Evolutionary conservation across 2,797 vertebrate species (phyloP), one percentile per base, ranked within the genome.

Genomic region (Liasis olivaceus): DNA sequence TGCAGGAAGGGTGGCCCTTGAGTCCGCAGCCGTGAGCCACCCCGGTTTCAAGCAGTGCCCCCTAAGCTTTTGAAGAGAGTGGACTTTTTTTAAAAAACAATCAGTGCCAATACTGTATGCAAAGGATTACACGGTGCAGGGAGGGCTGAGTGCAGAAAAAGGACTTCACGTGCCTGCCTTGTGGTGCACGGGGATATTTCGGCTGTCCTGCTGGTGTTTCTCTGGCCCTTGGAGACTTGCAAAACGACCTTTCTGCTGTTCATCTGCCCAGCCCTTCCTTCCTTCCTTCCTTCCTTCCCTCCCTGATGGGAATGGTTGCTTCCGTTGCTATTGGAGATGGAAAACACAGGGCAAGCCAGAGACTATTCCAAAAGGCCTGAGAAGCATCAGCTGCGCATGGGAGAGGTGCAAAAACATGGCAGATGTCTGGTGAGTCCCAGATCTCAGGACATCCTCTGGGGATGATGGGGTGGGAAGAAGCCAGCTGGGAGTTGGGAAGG

Each of bases 261-360:
- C 26, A 4, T 26, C 62, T 63, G 24, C 24, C 24, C 8, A 11
- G 8, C 7, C 62, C 2, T 62, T 4, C 60, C 1, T 5, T 6
- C 60, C 24, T 22, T 2, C 59, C 59, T 36, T 36, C 31, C 31
- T 36, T 36, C 31, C 31, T 60, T 36, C 66, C 90, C 84, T 66
- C 24, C 12, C 7, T 0, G 3, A 1, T 8, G 20, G 15, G 54
- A 88, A 62, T 90, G 60, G 91, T 92, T 88, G 54, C 93, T 92
- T 59, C 91, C 47, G 89, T 94, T 89, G 62, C 91, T 36, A 1
- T n/a, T 28, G 60, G 93, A 63, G 20, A 94, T 89, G 13, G 54
- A 31, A 24, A 88, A 92, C 66, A 63, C 60, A 69, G 13, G 14
- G 3, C 51, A 1, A 8, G 58, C 42, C 12, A 7, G n/a, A 12